Evolutionary conservation across 2,797 vertebrate genomes (phyloP).

Genomic region (Hozukius guyotensis): DNA sequence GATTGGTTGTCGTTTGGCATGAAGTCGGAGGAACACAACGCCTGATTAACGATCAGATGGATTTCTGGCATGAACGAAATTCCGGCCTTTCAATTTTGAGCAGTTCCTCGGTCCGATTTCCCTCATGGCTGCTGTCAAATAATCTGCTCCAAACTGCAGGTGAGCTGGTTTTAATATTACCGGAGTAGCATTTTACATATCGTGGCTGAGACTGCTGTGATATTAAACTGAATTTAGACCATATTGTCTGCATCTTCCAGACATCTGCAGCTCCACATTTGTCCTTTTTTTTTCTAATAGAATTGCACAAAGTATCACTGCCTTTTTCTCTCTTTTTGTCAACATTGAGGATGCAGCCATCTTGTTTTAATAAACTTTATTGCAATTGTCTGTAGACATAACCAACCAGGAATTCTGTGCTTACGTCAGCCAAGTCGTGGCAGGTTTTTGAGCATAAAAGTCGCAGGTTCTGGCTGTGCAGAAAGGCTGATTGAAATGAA

Average conservation of each 20-base stretch:
- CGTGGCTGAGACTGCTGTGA: not conserved
- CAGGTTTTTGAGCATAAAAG: too few species aligned
- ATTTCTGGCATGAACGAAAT: not conserved
- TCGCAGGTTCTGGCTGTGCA: not conserved
- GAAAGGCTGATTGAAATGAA: not conserved
- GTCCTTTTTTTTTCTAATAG: not conserved
- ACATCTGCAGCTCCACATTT: not conserved
- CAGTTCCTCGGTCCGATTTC: not conserved
- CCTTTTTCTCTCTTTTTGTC: not conserved
- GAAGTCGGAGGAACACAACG: not conserved
- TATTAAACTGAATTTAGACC: not conserved
- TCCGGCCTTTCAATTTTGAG: not conserved
- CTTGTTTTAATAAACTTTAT: slow-evolving; percentile 21
- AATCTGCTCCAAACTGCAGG: not conserved
- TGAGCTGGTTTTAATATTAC: not conserved
- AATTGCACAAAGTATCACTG: not conserved
- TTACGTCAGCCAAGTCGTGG: not conserved
- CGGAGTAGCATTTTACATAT: not conserved
- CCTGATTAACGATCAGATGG: not conserved
- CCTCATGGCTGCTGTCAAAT: not conserved
- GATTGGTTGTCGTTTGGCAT: not conserved
- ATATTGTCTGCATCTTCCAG: not conserved
- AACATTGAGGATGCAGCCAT: not conserved
- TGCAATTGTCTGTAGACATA: not conserved
- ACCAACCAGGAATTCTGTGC: not conserved